Conservation (phyloP, 2,888 invertebrate species). For the Lysandra bellargus region DNA sequence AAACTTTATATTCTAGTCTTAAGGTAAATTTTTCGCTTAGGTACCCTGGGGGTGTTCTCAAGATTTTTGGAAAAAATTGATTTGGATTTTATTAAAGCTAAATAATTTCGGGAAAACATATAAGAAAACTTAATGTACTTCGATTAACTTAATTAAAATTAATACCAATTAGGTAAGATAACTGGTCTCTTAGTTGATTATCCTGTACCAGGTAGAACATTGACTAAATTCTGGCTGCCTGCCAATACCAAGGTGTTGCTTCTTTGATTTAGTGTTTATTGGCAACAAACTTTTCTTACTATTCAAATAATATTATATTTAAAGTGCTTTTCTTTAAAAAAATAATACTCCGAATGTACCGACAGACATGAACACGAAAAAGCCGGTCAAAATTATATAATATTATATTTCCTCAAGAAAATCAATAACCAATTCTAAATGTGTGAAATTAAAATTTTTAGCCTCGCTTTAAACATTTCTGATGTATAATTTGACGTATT, state of each 20-base stretch:
- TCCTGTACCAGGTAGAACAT: not conserved
- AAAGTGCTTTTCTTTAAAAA: no score
- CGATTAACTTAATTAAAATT: not conserved
- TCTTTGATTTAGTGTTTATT: constrained; percentile 19
- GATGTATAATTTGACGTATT: not conserved
- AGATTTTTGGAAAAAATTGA: no score
- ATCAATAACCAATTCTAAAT: not conserved
- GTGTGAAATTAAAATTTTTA: no score
- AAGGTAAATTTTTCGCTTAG: no score
- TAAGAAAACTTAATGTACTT: no score
- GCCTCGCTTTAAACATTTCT: not conserved
- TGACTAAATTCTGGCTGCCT: constrained; percentile 2
- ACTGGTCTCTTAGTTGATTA: not conserved
- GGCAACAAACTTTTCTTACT: not conserved
- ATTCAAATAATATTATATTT: not conserved
- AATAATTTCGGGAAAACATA: no score
- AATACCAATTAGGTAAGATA: not conserved
- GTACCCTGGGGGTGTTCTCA: no score
- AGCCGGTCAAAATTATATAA: no score
- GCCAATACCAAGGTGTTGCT: constrained; percentile 9
- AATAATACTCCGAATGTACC: no score
- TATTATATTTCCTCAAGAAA: not conserved
- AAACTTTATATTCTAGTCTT: no score
- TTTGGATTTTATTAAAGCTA: no score
- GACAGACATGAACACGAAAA: no score